Evolutionary conservation across 2,113 vertebrate genomes (phyloP), one percentile per base, ranked within the genome.

Genomic region (Puffinus mauretanicus): DNA sequence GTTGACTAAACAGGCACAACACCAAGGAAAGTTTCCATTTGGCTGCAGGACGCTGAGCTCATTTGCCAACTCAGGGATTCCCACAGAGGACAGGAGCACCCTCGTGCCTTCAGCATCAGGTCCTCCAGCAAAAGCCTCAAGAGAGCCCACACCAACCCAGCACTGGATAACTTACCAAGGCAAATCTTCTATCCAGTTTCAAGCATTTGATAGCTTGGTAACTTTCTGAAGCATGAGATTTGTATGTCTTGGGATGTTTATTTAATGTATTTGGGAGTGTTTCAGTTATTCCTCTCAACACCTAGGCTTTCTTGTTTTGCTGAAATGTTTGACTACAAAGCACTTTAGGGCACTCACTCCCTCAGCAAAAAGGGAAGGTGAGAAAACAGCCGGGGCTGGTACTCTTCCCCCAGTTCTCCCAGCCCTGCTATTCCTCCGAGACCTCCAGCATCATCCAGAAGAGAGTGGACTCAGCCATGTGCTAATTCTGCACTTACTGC

Each of bases 401-500:
- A 29, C 55, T 26, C 29, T 73, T 55, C 6, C 17, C 21, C 30
- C 1, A 1, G 13, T 85, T 25, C 57, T 82, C 38, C 40, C 62
- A 57, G 66, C 55, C 19, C 58, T 7, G 80, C 71, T 44, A 10
- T 19, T 89, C 94, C 55, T 55, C 25, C 0, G 57, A 62, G 90
- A 89, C 57, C 47, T 51, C 51, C 69, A 90, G 69, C 19, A 3
- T 25, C 90, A 51, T 78, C 60, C 64, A 58, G 81, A 69, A 65
- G 62, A 78, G 85, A 26, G 76, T 57, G 84, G 92, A 79, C 65
- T 93, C 87, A 90, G 88, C 61, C 96, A 13, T 75, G 85, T 82
- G 70, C 84, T 94, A 95, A 93, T 78, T 82, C 87, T 64, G 77
- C 94, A 82, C 84, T 95, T 82, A 84, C 46, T 66, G 92, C 78